These are phyloP conservation scores for Uria aalge DNA, from an alignment of 2,113 vertebrate genomes.

Conservation along the genomic window DNA sequence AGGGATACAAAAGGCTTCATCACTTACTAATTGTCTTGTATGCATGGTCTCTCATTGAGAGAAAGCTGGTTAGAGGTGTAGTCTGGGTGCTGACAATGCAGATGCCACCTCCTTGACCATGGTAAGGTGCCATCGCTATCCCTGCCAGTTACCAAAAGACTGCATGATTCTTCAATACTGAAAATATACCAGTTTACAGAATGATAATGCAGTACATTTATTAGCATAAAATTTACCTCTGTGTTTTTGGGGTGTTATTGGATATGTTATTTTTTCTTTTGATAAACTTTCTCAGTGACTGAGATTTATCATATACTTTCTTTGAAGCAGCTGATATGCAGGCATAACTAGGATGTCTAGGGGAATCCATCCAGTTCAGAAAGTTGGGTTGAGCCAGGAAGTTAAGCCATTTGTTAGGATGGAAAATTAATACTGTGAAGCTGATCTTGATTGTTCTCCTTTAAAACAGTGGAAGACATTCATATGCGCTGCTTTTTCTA, in stretches of 20 bases:
- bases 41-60: background rate
- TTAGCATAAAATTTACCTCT: background rate
- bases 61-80: background rate
- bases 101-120: background rate
- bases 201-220: background rate
- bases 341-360: background rate
- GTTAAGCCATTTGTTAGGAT: background rate
- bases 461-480: background rate
- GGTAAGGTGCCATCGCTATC: background rate
- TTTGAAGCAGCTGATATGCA: background rate
- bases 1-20: background rate
- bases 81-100: background rate
- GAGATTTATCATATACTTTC: background rate
- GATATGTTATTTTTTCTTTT: background rate
- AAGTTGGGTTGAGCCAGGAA: background rate
- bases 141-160: background rate
- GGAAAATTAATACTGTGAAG: background rate
- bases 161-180: background rate
- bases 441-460: background rate
- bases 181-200: background rate
- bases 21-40: background rate
- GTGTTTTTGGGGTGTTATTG: background rate
- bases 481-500: background rate
- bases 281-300: background rate
- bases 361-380: background rate